Percentiles rank a stretch among this genome's conserved stretches.
Evolutionary conservation across 1,140 invertebrate genomes (phyloP).

Genomic region (Drusus annulatus): DNA sequence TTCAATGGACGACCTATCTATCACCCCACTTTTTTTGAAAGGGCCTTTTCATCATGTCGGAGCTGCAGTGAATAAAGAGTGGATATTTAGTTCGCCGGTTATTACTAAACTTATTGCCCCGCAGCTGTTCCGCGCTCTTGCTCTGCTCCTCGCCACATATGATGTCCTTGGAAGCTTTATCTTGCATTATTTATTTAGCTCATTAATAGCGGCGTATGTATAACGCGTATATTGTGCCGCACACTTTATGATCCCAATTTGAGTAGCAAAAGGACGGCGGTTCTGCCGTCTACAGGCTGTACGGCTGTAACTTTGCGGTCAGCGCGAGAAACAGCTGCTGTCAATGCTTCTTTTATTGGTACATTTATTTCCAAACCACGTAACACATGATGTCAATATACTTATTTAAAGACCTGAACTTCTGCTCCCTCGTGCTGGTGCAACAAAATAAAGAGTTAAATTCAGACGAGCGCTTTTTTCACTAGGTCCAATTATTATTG

Average conservation of each 20-base stretch:
- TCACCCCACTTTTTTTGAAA: constrained; percentile 24
- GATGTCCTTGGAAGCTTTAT: constrained; percentile 15
- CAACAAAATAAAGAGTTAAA: too few relatives aligned
- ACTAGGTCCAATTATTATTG: too few relatives aligned
- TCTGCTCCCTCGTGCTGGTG: too few relatives aligned
- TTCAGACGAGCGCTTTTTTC: too few relatives aligned
- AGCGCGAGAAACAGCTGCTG: not conserved
- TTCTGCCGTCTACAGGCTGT: not conserved
- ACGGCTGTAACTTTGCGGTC: not conserved
- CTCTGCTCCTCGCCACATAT: not conserved
- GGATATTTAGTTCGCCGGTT: constrained; percentile 3
- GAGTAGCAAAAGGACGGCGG: not conserved
- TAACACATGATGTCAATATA: too few relatives aligned
- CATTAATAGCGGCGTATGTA: not conserved
- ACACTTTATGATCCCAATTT: constrained; percentile 5
- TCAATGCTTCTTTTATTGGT: too few relatives aligned
- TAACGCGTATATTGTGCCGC: not conserved
- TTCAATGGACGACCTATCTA: constrained; percentile 24
- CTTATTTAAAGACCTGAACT: too few relatives aligned
- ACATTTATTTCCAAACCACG: too few relatives aligned
- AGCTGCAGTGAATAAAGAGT: constrained; percentile 25
- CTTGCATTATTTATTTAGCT: constrained; percentile 17
- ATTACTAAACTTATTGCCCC: not conserved
- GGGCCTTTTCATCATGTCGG: constrained; percentile 25
- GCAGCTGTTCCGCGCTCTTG: not conserved